Conservation (phyloP, 30 jellyfish, hydroid and myxozoan species). For the Turritopsis rubra region DNA sequence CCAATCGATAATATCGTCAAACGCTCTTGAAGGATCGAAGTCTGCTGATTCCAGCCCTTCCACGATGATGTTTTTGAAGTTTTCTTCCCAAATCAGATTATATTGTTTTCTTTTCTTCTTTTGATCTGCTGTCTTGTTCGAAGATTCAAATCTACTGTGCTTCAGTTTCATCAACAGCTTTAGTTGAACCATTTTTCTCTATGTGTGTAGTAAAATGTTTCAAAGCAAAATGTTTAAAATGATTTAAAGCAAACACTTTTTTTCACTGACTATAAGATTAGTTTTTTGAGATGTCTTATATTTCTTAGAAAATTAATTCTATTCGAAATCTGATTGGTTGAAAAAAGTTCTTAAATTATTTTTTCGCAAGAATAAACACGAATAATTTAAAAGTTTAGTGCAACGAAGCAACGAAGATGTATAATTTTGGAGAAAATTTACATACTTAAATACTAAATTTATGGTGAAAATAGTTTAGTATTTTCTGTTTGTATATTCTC, state of each 20-base stretch:
- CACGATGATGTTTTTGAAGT: background rate
- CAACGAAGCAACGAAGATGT: no score
- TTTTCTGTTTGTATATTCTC: no score
- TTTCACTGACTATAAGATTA: background rate
- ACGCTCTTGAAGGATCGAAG: background rate
- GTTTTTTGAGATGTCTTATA: background rate
- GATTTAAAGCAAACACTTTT: no score
- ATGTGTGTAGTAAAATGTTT: no score
- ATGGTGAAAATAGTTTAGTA: no score
- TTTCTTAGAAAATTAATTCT: background rate
- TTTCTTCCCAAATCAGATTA: background rate
- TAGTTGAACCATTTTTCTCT: background rate
- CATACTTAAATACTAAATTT: no score
- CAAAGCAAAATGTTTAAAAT: no score
- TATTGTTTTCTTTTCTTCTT: background rate
- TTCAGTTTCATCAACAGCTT: background rate
- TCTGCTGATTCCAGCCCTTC: background rate
- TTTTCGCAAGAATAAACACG: no score
- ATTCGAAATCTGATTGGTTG: background rate
- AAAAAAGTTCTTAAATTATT: no score
- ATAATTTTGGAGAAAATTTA: no score
- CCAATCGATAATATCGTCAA: background rate
- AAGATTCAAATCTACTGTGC: conserved; percentile 1
- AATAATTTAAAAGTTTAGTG: no score
- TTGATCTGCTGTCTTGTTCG: background rate